These are phyloP conservation scores for Spisula solida DNA, from an alignment of 2,888 invertebrate genomes.

Conservation along the genomic window DNA sequence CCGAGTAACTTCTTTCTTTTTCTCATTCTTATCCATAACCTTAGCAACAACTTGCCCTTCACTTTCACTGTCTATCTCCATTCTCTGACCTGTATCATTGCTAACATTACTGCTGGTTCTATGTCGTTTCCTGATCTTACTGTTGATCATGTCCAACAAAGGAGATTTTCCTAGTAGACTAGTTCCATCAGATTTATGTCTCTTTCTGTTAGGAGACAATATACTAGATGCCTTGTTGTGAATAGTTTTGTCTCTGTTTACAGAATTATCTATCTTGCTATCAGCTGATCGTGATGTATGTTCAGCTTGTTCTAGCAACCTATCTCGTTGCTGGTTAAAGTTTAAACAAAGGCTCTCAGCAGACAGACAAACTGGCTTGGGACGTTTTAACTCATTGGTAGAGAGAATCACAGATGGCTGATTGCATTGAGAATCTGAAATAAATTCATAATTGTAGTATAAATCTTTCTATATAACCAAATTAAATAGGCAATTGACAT, in stretches of 20 bases:
- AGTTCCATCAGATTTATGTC: slow-evolving; percentile 46
- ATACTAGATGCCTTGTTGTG: not conserved
- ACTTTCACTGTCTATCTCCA: not conserved
- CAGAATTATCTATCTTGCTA: not conserved
- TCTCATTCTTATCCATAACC: not conserved
- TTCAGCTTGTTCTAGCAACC: not conserved
- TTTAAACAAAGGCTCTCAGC: not conserved
- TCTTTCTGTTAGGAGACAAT: slow-evolving; percentile 41
- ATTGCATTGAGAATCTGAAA: not conserved
- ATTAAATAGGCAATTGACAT: no score
- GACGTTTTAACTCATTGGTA: not conserved
- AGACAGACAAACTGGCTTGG: not conserved
- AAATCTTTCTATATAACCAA: not conserved
- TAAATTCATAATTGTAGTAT: not conserved
- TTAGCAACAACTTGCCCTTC: not conserved
- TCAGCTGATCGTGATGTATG: not conserved
- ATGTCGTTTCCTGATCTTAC: slow-evolving; percentile 28
- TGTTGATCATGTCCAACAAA: not conserved
- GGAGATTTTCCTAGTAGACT: not conserved
- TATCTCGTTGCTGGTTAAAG: not conserved
- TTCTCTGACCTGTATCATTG: not conserved
- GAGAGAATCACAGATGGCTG: not conserved
- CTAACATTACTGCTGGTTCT: slow-evolving; percentile 23
- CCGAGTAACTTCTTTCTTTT: slow-evolving; percentile 9
- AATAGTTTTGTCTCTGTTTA: not conserved